Base-by-base conservation (phyloP, 2,888 invertebrate species). In the Anthophora plumipes region DNA sequence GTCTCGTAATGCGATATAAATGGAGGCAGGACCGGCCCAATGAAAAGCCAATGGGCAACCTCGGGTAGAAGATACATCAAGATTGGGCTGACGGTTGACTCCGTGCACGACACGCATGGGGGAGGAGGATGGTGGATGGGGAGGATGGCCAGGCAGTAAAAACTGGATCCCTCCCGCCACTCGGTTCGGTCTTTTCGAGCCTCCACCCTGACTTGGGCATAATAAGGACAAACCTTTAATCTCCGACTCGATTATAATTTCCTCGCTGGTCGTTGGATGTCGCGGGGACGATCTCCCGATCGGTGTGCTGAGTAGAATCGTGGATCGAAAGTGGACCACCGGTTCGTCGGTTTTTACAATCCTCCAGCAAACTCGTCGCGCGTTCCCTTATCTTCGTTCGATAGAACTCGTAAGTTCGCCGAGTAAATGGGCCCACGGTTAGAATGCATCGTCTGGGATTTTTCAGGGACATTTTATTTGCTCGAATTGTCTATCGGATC, bases 81-180 rank as follows among this genome's bases (percentile, higher is more conserved):
- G 92, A 92, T 91, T 91, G 91, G 89, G 89, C 90, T 91, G 92
- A 92, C 91, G 92, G 91, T 91, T 90, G 90, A 91, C 90, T 92
- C 83, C 78, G 82, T 83, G 81, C 80, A 73, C 86, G 83, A 83
- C 87, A 82, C 74, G 88, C 83, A 84, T 48, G 68, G 8, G 8
- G 43, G 43, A 20, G 48, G 17, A 57, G 66, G 61, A 43, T 25
- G n/a, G 25, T 52, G 52, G 61, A 54, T 72, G 41, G 37, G 68
- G 50, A 64, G 57, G 50, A 2, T 59, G 55, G 63, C 22, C 48
- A 41, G 59, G 84, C 87, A 82, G 91, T 91, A 92, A 92, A 92
- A 92, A 92, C 92, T 92, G 91, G 92, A 92, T 92, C 92, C 85
- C 86, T 88, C 88, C 87, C 82, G 82, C 84, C 86, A 78, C 77